phyloP scores from a whole-genome alignment of 1,140 invertebrate species.

The Oedothorax gibbosus region DNA sequence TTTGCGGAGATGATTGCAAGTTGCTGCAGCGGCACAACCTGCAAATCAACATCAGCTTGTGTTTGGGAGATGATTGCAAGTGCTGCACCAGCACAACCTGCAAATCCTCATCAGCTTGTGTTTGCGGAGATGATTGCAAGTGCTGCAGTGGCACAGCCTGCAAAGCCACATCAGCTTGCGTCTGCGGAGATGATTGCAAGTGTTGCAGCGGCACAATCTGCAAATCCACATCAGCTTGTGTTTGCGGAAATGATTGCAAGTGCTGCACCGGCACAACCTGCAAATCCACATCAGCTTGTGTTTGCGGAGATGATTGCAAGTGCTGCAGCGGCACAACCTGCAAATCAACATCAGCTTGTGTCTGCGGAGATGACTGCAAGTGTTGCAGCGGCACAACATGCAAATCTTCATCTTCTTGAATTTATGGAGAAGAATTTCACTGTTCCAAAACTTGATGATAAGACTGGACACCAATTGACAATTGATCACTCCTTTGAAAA shows the following conservation, averaged over 20 bases:
- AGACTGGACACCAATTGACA: too few relatives aligned
- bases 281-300: background rate
- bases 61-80: background rate
- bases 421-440: conserved; percentile 3
- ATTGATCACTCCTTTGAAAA: too few relatives aligned
- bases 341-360: background rate
- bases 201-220: background rate
- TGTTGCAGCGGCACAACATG: background rate
- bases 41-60: background rate
- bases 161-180: background rate
- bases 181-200: background rate
- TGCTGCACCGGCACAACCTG: background rate
- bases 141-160: background rate
- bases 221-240: background rate
- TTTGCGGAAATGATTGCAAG: background rate
- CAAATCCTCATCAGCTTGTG: background rate
- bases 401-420: background rate
- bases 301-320: background rate
- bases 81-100: background rate
- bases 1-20: background rate
- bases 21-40: background rate
- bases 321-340: background rate
- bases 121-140: background rate
- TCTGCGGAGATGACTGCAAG: background rate
- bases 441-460: background rate